A percentile compares a stretch with the other conserved stretches of the same genome.
Conservation (phyloP, 2,888 invertebrate genomes). For the Drosophila nr. fundita region DNA sequence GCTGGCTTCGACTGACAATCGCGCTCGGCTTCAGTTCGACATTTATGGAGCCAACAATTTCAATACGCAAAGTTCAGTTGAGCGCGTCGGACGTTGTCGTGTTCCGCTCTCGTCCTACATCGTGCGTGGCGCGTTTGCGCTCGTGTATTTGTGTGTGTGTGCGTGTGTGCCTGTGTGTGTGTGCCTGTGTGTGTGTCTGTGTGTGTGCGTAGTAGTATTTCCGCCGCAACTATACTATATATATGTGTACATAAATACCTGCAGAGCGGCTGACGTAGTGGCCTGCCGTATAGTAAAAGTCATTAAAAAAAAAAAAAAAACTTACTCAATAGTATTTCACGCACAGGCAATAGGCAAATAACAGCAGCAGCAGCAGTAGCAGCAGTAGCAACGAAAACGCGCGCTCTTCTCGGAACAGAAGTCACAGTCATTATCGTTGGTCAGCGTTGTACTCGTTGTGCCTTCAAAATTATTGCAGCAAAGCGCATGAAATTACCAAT, state of each 20-base stretch:
- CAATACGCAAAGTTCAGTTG: conserved; percentile 82
- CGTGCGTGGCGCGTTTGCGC: conserved; percentile 62
- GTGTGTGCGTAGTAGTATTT: conserved; percentile 71
- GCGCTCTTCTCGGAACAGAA: conserved; percentile 35
- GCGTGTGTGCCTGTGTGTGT: conserved; percentile 45
- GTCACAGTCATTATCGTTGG: conserved; percentile 31
- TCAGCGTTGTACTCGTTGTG: conserved; percentile 12
- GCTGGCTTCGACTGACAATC: conserved; percentile 35
- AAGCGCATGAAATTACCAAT: conserved; percentile 63
- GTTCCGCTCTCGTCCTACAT: conserved; percentile 53
- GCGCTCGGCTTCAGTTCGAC: conserved; percentile 51
- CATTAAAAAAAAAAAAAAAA: conserved; percentile 61
- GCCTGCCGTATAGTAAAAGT: conserved; percentile 73
- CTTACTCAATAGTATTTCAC: conserved; percentile 74
- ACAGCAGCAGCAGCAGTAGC: conserved; percentile 2
- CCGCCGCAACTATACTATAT: conserved; percentile 49
- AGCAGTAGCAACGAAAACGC: conserved; percentile 28
- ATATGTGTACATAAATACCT: conserved; percentile 44
- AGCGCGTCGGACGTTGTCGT: conserved; percentile 82
- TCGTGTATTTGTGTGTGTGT: conserved; percentile 30
- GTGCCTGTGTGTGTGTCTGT: conserved; percentile 24
- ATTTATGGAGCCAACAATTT: conserved; percentile 62
- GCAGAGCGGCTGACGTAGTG: conserved; percentile 65
- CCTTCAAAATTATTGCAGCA: conserved; percentile 59
- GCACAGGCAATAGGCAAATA: conserved; percentile 40